Evolutionary conservation across 2,888 invertebrate genomes (phyloP), one percentile per base, ranked within the genome.

Genomic region (Blastobasis adustella): DNA sequence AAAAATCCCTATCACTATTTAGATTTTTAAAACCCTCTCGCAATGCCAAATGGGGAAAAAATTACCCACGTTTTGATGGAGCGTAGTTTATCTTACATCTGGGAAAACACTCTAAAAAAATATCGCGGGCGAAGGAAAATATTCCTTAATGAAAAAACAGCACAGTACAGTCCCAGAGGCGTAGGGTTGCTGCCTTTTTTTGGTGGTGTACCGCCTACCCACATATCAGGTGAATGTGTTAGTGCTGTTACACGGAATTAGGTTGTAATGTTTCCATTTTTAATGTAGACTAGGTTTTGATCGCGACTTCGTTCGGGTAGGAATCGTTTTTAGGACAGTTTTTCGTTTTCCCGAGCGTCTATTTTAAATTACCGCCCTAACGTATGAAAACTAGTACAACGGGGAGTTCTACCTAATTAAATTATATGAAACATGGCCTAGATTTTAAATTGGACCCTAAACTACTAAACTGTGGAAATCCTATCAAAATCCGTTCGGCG

Each of bases 101-200:
- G 86, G 80, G 79, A 82, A 86, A 88, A 87, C 82, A 84, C 71
- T 61, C 76, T 79, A 82, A 79, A 85, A 88, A 88, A 87, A 88
- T 86, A 88, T 82, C 83, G 82, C 68, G 76, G 68, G 79, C 83
- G 73, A 85, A 87, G 82, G 79, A 88, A 88, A 88, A 87, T 87
- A 88, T 88, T 83, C 85, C 78, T 79, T 87, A 87, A 88, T 88
- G 88, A 87, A 88, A 88, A 87, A 87, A 87, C 78, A 88, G 86
- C 88, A 88, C 59, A 67, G 69, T 61, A 61, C 73, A 23, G 64
- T 63, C 71, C 67, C 63, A 66, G 59, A 54, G 55, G 56, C 8
- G 43, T 62, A 85, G 86, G 87, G 86, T 9, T 82, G 81, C 41
- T 67, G 49, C 55, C 53, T 47, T 45, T 45, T 37, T 46, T 48